Conservation (phyloP, 92 coral and sea anemone species). For the Porites divaricata region DNA sequence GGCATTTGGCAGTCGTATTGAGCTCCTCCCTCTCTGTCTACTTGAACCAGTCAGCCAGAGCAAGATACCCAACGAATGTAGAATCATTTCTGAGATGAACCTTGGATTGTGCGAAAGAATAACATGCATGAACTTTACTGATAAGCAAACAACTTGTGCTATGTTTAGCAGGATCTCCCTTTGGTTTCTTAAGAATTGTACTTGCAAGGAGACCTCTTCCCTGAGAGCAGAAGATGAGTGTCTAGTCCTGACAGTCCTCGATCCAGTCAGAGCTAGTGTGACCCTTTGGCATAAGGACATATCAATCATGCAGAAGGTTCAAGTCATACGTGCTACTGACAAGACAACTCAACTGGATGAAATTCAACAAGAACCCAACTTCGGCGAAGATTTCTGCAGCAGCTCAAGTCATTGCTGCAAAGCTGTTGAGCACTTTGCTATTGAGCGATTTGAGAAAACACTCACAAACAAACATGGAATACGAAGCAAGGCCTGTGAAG, state of each 20-base stretch:
- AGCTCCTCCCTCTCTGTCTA: slow-evolving; percentile 22
- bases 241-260: background rate
- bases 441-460: no score
- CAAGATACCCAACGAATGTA: background rate
- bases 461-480: background rate
- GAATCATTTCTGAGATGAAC: background rate
- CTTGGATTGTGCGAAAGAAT: background rate
- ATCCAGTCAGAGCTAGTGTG: slow-evolving; percentile 1
- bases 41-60: background rate
- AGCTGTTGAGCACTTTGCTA: background rate
- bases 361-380: background rate
- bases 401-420: background rate
- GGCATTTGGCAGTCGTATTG: background rate
- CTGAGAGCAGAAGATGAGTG: background rate
- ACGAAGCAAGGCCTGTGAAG: background rate
- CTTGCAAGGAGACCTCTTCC: background rate
- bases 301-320: background rate
- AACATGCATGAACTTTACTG: slow-evolving; percentile 6
- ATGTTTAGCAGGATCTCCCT: slow-evolving; percentile 3
- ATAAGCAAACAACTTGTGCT: background rate
- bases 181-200: background rate
- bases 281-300: background rate
- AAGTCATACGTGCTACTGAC: background rate
- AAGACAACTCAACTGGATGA: background rate
- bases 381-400: background rate